Evolutionary conservation across 2,113 vertebrate genomes (phyloP).

Genomic region (Clupea harengus): DNA sequence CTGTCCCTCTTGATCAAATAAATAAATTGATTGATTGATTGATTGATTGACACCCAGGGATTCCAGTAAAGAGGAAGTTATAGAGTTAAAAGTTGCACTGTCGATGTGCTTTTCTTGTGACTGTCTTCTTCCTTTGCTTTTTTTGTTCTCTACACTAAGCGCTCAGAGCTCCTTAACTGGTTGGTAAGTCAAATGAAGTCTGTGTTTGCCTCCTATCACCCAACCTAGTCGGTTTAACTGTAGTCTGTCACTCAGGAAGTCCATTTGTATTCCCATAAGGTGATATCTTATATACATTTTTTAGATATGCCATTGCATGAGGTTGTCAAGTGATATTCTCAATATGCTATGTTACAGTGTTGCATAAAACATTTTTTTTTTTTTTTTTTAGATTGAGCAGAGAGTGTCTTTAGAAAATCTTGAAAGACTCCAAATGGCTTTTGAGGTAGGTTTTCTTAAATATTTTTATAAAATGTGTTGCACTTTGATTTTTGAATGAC

Average conservation of each 20-base stretch:
- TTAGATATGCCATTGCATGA: too few relatives aligned
- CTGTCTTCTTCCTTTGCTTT: constrained; percentile 31
- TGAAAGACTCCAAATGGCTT: constrained; percentile 64
- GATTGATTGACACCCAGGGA: too few relatives aligned
- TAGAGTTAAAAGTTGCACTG: background rate
- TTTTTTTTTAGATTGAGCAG: constrained; percentile 65
- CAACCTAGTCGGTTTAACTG: too few relatives aligned
- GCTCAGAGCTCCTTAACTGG: constrained; percentile 52
- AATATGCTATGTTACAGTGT: background rate
- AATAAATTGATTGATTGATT: too few relatives aligned
- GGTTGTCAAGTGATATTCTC: too few relatives aligned
- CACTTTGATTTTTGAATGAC: background rate
- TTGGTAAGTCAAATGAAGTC: constrained; percentile 48
- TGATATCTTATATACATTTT: too few relatives aligned
- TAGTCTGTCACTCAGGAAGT: too few relatives aligned
- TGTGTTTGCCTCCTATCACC: background rate
- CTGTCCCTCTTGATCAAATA: too few relatives aligned
- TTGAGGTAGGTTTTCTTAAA: constrained; percentile 63
- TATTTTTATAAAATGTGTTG: constrained; percentile 7
- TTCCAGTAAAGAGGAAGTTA: too few relatives aligned
- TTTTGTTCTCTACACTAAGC: constrained; percentile 38
- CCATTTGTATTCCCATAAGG: too few relatives aligned
- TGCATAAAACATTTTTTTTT: background rate
- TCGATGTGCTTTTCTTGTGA: constrained; percentile 13
- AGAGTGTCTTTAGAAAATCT: constrained; percentile 68